These are phyloP conservation scores for Nemopilema nomurai DNA, from an alignment of 30 jellyfish, hydroid and myxozoan species.

Conservation along the genomic window DNA sequence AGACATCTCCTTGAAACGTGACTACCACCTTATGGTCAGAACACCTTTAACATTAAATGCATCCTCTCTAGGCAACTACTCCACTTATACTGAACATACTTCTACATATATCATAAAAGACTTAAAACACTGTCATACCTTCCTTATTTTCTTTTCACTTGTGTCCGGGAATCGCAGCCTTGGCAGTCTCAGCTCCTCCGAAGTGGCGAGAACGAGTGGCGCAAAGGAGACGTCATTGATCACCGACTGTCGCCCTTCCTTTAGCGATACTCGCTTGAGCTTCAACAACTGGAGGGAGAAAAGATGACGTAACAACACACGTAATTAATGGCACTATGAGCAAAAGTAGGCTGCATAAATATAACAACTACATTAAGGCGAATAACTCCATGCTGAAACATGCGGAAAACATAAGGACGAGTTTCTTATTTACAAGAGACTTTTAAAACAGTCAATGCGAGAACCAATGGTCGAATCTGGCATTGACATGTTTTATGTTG, in stretches of 20 bases:
- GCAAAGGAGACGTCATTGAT: constrained; percentile 96
- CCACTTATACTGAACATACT: too few species aligned
- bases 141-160: constrained; percentile 45
- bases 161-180: constrained; percentile 77
- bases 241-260: constrained; percentile 88
- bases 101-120: too few species aligned
- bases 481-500: too few species aligned
- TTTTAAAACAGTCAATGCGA: too few species aligned
- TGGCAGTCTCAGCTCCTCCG: constrained; percentile 78
- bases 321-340: not conserved
- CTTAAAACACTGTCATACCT: constrained; percentile 46
- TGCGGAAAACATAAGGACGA: too few species aligned
- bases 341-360: not conserved
- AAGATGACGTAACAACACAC: not conserved
- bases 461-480: too few species aligned
- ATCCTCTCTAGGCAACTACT: too few species aligned
- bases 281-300: constrained; percentile 71
- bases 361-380: not conserved
- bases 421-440: too few species aligned
- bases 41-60: too few species aligned
- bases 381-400: too few species aligned
- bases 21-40: too few species aligned
- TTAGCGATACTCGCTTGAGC: constrained; percentile 82
- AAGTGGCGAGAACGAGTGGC: constrained; percentile 67
- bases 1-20: too few species aligned